A percentile compares a stretch with the other conserved stretches of the same genome.
Conservation (phyloP, 1,140 invertebrate species). For the Brachionus paranguensis region DNA sequence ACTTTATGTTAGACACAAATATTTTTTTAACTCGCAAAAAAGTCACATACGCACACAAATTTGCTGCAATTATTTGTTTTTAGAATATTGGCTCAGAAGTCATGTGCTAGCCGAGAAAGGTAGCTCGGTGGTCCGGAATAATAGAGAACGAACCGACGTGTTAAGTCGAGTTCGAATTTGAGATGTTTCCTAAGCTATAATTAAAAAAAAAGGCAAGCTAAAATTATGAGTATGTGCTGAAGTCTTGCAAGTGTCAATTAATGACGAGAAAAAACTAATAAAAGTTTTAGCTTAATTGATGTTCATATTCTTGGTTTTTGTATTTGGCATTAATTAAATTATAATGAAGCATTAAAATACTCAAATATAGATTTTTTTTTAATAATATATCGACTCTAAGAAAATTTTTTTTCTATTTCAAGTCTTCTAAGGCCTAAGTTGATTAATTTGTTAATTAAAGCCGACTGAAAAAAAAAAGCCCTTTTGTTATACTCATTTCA, state of each 20-base stretch:
- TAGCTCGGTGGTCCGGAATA: neutral
- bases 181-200: conserved; percentile 9
- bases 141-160: conserved; percentile 15
- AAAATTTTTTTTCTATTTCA: neutral
- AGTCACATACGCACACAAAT: conserved; percentile 2
- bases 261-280: conserved; percentile 36
- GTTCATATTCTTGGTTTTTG: conserved; percentile 30
- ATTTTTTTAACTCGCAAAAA: neutral
- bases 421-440: conserved; percentile 14
- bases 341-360: conserved; percentile 38
- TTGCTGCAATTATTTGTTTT: neutral
- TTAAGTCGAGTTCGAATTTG: conserved; percentile 13
- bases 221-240: conserved; percentile 26
- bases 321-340: conserved; percentile 38
- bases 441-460: conserved; percentile 38
- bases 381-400: neutral
- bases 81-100: neutral
- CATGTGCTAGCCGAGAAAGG: neutral
- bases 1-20: neutral
- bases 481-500: neutral
- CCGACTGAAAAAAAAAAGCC: neutral
- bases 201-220: neutral
- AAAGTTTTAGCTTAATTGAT: conserved; percentile 33
- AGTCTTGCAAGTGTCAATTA: conserved; percentile 39
- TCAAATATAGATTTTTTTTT: conserved; percentile 19